phyloP scores from a whole-genome alignment of 1,140 invertebrate genomes.

The Dendroctonus ponderosae region DNA sequence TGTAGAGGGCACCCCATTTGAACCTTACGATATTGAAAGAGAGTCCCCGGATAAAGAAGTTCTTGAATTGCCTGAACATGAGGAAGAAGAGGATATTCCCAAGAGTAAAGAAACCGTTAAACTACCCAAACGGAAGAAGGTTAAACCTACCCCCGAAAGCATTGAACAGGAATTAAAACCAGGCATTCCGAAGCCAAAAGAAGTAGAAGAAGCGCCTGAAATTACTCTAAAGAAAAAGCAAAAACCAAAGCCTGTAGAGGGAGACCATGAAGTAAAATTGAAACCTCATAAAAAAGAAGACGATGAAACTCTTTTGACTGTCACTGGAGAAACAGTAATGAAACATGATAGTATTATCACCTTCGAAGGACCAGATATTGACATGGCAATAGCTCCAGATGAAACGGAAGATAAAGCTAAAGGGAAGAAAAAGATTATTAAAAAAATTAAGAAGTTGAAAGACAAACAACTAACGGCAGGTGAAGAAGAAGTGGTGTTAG shows the following conservation, averaged over 20 bases:
- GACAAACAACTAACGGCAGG: constrained; percentile 52
- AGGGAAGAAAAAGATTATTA: constrained; percentile 43
- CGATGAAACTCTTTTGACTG: constrained; percentile 39
- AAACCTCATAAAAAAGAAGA: constrained; percentile 55
- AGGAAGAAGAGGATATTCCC: constrained; percentile 36
- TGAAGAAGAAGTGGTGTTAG: constrained; percentile 29
- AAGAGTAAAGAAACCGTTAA: constrained; percentile 39
- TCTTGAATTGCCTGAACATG: constrained; percentile 39
- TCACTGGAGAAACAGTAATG: constrained; percentile 27
- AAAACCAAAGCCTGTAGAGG: constrained; percentile 55
- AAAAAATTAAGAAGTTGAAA: constrained; percentile 48
- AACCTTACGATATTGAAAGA: constrained; percentile 44
- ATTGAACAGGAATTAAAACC: constrained; percentile 39
- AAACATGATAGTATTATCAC: constrained; percentile 26
- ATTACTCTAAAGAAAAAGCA: constrained; percentile 56
- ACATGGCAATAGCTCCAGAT: constrained; percentile 33
- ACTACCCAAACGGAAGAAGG: constrained; percentile 39
- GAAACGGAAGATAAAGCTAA: constrained; percentile 14
- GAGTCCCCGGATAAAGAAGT: constrained; percentile 35
- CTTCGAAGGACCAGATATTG: constrained; percentile 33
- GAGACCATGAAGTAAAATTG: constrained; percentile 53
- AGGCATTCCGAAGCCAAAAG: constrained; percentile 38
- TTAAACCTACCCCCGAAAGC: constrained; percentile 41
- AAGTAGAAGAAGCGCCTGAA: constrained; percentile 44
- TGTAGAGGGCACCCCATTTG: constrained; percentile 46